phyloP scores from a whole-genome alignment of 2,113 vertebrate genomes.

The Dicrurus megarhynchus region DNA sequence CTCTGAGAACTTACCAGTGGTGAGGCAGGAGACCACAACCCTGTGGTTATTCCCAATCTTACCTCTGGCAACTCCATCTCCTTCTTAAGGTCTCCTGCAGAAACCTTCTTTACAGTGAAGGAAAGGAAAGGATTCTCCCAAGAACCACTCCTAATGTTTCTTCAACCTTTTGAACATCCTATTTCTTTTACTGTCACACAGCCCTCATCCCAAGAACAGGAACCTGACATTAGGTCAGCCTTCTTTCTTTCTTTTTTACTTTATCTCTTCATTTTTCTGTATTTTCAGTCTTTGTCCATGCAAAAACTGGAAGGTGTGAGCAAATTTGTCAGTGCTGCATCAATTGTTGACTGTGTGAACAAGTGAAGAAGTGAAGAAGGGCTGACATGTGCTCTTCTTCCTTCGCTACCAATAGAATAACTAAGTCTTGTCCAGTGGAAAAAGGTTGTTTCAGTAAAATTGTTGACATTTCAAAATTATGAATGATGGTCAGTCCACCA shows the following conservation, averaged over 20 bases:
- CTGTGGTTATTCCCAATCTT: background rate
- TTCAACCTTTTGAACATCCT: background rate
- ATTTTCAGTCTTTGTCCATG: background rate
- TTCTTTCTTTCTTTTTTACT: background rate
- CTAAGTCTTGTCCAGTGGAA: background rate
- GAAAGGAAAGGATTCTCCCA: background rate
- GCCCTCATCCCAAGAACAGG: background rate
- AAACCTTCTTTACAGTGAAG: background rate
- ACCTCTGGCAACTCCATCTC: background rate
- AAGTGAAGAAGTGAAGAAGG: background rate
- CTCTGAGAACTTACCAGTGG: background rate
- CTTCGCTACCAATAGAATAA: background rate
- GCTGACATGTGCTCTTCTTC: background rate
- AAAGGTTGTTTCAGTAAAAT: background rate
- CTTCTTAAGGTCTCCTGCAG: background rate
- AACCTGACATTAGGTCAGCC: background rate
- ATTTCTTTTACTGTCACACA: background rate
- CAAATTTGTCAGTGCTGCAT: background rate
- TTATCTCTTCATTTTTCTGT: background rate
- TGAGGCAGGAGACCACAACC: background rate
- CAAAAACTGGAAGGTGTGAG: background rate
- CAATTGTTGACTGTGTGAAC: background rate
- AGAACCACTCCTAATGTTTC: background rate
- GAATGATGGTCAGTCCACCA: background rate
- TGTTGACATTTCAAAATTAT: background rate